Base-by-base conservation (phyloP, 2,888 invertebrate species). In the Amaurobius ferox region DNA sequence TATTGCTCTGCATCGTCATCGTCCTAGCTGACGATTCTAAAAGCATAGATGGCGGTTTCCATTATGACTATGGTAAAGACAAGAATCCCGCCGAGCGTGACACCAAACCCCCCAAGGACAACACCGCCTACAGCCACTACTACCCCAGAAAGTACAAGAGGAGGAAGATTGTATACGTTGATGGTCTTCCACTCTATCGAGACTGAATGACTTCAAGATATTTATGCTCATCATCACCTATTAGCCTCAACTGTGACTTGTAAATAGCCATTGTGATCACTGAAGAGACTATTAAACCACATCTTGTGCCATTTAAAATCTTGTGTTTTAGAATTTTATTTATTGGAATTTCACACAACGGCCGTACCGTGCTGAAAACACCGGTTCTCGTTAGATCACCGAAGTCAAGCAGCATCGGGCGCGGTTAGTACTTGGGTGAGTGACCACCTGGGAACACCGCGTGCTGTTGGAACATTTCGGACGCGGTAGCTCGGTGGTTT, bases 21-120 rank as follows among this genome's bases (percentile, higher is more conserved):
- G 77, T 30, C 16, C 13, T 79, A 0, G 78, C 73, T 0, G 86
- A 86, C n/a, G 72, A 78, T n/a, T 68, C 73, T 0, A 73, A 61
- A 32, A 86, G 86, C 64, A 70, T 86, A 11, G 86, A 86, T 29
- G 86, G 86, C 19, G 86, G 86, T 35, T 86, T 44, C 62, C 28
- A 86, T 16, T 86, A 86, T 13, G 86, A 86, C 26, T 86, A 86
- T 16, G 86, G 86, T 0, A 61, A 74, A 32, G 61, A 79, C n/a
- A 39, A 73, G 35, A 16, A 28, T 32, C 35, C 35, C 1, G 26
- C 39, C 6, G 61, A 67, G 1, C 29, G 55, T 23, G 62, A 32
- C 13, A 28, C 39, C 0, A 35, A 32, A 5, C 30, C 55, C 0
- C n/a, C 9, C 2, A 39, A 62, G 2, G 29, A 28, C n/a, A 66